Base-by-base conservation (phyloP, 2,888 invertebrate species). In the Tenthredo distinguenda region DNA sequence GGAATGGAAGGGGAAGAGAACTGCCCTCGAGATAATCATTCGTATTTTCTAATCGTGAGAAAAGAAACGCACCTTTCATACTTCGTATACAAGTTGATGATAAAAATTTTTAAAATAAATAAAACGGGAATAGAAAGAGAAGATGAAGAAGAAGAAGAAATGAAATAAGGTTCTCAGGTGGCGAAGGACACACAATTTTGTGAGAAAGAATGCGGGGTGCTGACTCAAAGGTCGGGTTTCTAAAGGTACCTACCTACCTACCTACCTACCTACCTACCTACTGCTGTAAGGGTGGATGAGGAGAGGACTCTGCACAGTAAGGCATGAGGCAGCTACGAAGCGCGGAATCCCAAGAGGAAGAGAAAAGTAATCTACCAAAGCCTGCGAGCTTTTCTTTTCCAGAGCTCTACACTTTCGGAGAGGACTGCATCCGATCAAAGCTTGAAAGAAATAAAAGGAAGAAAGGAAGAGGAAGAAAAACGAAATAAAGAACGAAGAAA, bases 351-450 rank as follows among this genome's bases (percentile, higher is more conserved):
- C 76, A 10, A 18, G 76, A 77, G 76, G 43, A 77, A 50, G 47
- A 55, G 21, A 50, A 77, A 77, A 77, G 76, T 77, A 77, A 77
- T 77, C 76, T 77, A 50, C 50, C 12, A 77, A 77, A 77, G 50
- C 76, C 76, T 12, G 3, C 7, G 50, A 77, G 50, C 76, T 77
- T 77, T 77, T 50, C 76, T 50, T 77, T 77, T 31, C 12, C 26
- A 31, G 34, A 34, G 34, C 26, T 68, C 34, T 68, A 68, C 34
- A 68, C 68, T 68, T 34, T 34, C 34, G 31, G 18, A 68, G 34
- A 68, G 18, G 26, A 77, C 55, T 77, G 47, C 55, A 55, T 34
- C 47, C 55, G 47, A 55, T 77, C 55, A 77, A 47, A 47, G 55
- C 50, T 55, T 77, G 26, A 43, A 74, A 74, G 21, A 40, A 72